Base-by-base conservation (phyloP, 2,113 vertebrate genomes). In the Pardalotus punctatus region DNA sequence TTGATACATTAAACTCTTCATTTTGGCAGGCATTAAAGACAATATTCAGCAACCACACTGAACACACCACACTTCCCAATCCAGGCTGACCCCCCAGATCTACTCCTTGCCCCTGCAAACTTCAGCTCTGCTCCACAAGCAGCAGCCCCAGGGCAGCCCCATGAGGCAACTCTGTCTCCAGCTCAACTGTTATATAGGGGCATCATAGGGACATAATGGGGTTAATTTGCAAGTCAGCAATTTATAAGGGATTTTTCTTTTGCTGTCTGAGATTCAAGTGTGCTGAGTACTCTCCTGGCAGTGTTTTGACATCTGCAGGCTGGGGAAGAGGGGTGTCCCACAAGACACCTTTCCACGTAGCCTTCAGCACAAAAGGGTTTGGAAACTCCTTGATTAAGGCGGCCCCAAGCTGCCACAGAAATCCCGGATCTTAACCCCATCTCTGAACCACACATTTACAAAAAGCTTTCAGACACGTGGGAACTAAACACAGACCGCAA, bases 311-410 rank as follows among this genome's bases (percentile, higher is more conserved):
- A 56, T 78, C 86, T 65, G 47, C 83, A 77, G 86, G 72, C 56
- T 66, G 72, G 51, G 58, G 51, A 76, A 48, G 50, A 72, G 45
- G 72, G 77, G 40, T 43, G 69, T 51, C 77, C 90, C 65, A 71
- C 43, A 73, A 67, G 73, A 93, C 56, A 82, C 33, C 56, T 64
- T 79, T 89, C 56, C 81, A 42, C 0, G 0, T 31, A 84, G 84
- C 90, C 92, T 67, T 89, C 65, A 79, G 90, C 95, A 93, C 77
- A 74, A 58, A 80, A 66, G 27, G 24, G 65, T 93, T 91, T 84
- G 81, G 84, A 84, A 95, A 91, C 24, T 64, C 42, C 72, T 89
- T 2, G 45, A 73, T 21, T 35, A 76, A 70, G 76, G 83, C 4
- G 9, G 57, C 7, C 0, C 48, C 6, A 2, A 92, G 66, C 45